A percentile compares a stretch with the other conserved stretches of the same genome.
Evolutionary conservation across 2,797 vertebrate species (phyloP).

Genomic region (Discoglossus pictus): DNA sequence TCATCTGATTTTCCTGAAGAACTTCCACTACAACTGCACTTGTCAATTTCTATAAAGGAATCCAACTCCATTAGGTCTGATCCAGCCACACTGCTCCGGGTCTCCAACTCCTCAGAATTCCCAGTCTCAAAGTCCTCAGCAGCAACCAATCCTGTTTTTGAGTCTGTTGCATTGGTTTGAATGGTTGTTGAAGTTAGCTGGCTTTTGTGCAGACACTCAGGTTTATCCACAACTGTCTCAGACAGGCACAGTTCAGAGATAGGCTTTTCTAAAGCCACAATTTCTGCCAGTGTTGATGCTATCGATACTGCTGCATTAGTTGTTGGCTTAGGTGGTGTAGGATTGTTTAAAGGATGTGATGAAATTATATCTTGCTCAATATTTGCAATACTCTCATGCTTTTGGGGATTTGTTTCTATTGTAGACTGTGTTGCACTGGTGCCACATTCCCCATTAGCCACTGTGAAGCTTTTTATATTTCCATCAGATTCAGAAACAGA

Average conservation of each 20-base stretch:
- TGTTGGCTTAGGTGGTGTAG: constrained; percentile 18
- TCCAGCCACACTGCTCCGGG: constrained; percentile 46
- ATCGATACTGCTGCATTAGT: constrained; percentile 22
- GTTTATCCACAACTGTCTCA: constrained; percentile 39
- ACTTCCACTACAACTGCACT: constrained; percentile 27
- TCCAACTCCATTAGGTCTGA: constrained; percentile 48
- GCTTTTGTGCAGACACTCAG: constrained; percentile 20
- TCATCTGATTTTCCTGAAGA: constrained; percentile 1
- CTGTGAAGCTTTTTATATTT: neutral
- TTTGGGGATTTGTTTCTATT: constrained; percentile 32
- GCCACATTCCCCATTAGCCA: constrained; percentile 39
- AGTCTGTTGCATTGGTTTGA: constrained; percentile 11
- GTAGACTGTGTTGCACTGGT: constrained; percentile 34
- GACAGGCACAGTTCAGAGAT: neutral
- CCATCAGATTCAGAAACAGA: constrained; percentile 47
- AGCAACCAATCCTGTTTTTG: constrained; percentile 26
- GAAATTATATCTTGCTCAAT: constrained; percentile 33
- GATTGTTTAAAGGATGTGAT: constrained; percentile 33
- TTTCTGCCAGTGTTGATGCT: constrained; percentile 3
- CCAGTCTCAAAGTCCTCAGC: constrained; percentile 20
- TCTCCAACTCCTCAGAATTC: constrained; percentile 52
- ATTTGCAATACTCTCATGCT: constrained; percentile 23
- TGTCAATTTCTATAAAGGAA: constrained; percentile 50
- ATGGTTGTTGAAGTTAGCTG: constrained; percentile 42
- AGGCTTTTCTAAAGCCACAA: neutral